Evolutionary conservation across 2,888 invertebrate species (phyloP), one percentile per base, ranked within the genome.

Genomic region (Unio pictorum): DNA sequence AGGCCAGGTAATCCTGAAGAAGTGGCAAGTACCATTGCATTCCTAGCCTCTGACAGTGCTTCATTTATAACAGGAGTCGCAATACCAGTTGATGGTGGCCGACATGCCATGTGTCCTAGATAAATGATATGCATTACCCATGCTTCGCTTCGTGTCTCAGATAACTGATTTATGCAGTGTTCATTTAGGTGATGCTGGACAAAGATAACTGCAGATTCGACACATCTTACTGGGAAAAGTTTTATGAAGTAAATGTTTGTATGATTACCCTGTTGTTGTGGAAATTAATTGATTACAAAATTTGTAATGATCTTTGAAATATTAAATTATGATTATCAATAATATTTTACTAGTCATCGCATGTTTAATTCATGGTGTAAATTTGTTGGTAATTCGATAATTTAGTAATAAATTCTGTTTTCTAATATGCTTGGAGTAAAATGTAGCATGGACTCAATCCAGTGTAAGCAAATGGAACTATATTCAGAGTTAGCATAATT

Each of bases 41-140:
- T 97, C 91, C 92, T 99, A 70, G 98, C 98, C 0, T 95, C 96
- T 75, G 94, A 95, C 68, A 83, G 83, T 61, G 94, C 96, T 4
- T 95, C 95, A 81, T 98, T 96, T 87, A 95, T 96, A 6, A 99
- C 99, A 15, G 98, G 97, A 5, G 95, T 93, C 7, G 94, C 94
- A 70, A 82, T 99, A 34, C 95, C 97, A 0, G 95, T 98, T 0
- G 99, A 99, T 90, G 99, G 99, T 30, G 99, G 99, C 7, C 76
- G 97, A 63, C 96, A 97, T 90, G 95, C 95, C 8, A 95, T 97
- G 94, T 97, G 97, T 85, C 97, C 97, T 17, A 93, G 97, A 78
- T 90, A 75, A 45, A 15, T 45, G 57, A 45, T 1, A 23, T 55
- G 8, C 26, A n/a, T 58, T 11, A 17, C 58, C 58, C 58, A 23